Evolutionary conservation across 2,113 vertebrate species (phyloP).

Genomic region (Camelus bactrianus): DNA sequence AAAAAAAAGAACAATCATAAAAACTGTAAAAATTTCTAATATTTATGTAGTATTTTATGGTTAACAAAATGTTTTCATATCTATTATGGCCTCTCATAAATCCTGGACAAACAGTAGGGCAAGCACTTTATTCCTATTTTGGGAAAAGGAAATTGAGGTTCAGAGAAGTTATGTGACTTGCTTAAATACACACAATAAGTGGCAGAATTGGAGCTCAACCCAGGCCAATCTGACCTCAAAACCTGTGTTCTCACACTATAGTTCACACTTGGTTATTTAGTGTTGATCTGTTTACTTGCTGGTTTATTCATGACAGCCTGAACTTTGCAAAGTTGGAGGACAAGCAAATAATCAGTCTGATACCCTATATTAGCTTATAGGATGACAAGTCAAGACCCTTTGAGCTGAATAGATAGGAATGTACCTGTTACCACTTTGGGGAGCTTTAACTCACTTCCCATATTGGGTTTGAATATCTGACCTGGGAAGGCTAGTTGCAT

Average conservation of each 20-base stretch:
- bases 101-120: not conserved
- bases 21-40: not conserved
- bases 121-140: constrained; percentile 39
- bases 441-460: not conserved
- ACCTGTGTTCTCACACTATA: not conserved
- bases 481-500: not conserved
- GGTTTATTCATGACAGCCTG: not conserved
- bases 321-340: not conserved
- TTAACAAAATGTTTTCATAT: not conserved
- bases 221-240: not conserved
- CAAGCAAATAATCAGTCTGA: not conserved
- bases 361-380: not conserved
- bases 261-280: constrained; percentile 24
- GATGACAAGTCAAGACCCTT: not conserved
- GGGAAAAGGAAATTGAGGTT: not conserved
- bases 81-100: constrained; percentile 6
- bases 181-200: not conserved
- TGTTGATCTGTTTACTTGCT: not conserved
- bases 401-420: not conserved
- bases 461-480: not conserved
- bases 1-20: not conserved
- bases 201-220: not conserved
- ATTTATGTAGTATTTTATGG: not conserved
- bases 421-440: not conserved
- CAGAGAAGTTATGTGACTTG: not conserved